phyloP scores from a whole-genome alignment of 2,888 invertebrate species.

The Leptinotarsa tumamoca region DNA sequence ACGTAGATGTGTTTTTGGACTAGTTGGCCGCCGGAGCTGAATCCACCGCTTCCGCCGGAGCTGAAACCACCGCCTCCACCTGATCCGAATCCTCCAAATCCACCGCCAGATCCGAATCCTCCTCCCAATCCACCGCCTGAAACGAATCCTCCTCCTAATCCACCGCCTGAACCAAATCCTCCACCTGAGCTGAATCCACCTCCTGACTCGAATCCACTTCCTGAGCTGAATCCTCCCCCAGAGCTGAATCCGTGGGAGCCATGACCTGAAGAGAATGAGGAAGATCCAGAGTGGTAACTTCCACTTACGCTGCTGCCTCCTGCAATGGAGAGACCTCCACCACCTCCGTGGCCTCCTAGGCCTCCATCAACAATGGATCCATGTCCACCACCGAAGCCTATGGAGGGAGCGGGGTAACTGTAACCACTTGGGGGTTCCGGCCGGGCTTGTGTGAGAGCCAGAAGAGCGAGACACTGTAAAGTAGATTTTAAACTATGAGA shows the following conservation, averaged over 20 bases:
- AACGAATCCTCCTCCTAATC: constrained; percentile 5
- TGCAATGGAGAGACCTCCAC: constrained; percentile 35
- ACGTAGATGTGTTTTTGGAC: constrained; percentile 90
- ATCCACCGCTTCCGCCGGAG: constrained; percentile 56
- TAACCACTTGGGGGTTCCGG: constrained; percentile 73
- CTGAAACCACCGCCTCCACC: constrained; percentile 63
- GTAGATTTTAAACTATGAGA: not conserved
- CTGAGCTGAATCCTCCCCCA: not conserved
- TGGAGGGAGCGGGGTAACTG: constrained; percentile 54
- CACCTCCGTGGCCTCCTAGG: constrained; percentile 24
- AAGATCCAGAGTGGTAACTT: constrained; percentile 42
- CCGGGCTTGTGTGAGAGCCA: constrained; percentile 72
- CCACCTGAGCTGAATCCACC: constrained; percentile 41
- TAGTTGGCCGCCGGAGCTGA: constrained; percentile 60
- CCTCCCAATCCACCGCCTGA: constrained; percentile 35
- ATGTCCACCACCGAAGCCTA: constrained; percentile 32
- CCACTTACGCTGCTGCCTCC: constrained; percentile 45
- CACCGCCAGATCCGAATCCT: constrained; percentile 63
- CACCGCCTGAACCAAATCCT: constrained; percentile 44
- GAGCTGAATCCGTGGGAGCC: not conserved
- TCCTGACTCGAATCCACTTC: constrained; percentile 43
- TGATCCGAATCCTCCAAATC: constrained; percentile 56
- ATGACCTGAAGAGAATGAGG: constrained; percentile 51
- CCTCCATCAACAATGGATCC: constrained; percentile 21
- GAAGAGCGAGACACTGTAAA: constrained; percentile 61